Evolutionary conservation across 1,140 invertebrate species (phyloP), one percentile per base, ranked within the genome.

Genomic region (Saccostrea glomerata): DNA sequence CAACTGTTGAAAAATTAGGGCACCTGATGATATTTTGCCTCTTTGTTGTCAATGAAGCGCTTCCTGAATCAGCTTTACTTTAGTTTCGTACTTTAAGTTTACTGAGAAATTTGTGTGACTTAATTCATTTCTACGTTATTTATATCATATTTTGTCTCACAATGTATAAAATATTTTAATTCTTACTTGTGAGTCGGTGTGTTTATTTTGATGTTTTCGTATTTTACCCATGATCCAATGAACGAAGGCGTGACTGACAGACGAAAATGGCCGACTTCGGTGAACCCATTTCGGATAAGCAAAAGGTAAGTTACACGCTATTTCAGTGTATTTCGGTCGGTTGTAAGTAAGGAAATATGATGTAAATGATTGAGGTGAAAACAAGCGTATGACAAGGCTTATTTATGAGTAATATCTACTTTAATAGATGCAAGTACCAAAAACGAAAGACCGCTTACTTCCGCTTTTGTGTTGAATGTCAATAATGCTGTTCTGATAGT

Each of bases 271-370:
- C 94, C 47, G 94, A 94, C 85, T 91, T 90, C 82, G 94, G 92
- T 30, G 94, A 95, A 85, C 93, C 93, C 36, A 93, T 95, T 83
- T 94, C 93, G n/a, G 94, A 95, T 56, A 91, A 92, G 87, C 94
- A 95, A 90, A 94, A 94, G 92, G 94, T 95, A 92, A 87, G n/a
- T 82, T 77, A 54, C 85, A 83, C 9, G 36, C n/a, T 36, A 54
- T 66, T 73, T 84, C 2, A 20, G 15, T 73, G 47, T 11, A 17
- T 17, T 20, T 84, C 9, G 55, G 25, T 36, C 20, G 36, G 12
- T n/a, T 47, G 15, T 87, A 86, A 36, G 23, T 73, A 20, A 40
- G 23, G 36, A 82, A 3, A n/a, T 7, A 36, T 17, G 17, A 12
- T 17, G 11, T 15, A 54, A 40, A 9, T 25, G 54, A 54, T 23